Evolutionary conservation across 2,888 invertebrate species (phyloP).

Genomic region (Apantesis nais): DNA sequence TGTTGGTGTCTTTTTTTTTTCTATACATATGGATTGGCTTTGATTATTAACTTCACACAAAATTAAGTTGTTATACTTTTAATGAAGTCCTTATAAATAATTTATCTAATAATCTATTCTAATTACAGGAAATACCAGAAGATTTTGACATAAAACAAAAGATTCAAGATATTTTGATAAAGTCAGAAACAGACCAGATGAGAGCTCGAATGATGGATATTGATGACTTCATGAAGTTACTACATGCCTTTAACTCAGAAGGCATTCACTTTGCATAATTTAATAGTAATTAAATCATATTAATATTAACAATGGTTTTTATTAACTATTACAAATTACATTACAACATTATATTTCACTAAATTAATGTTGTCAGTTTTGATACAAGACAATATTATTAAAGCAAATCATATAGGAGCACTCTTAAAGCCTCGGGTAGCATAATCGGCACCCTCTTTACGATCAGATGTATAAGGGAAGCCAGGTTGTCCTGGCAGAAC

Average conservation of each 20-base stretch:
- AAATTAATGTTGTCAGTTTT: constrained; percentile 15
- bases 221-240: constrained; percentile 96
- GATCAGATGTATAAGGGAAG: constrained; percentile 87
- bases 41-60: too few species aligned
- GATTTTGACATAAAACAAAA: constrained; percentile 94
- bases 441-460: constrained; percentile 87
- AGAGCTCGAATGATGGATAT: constrained; percentile 97
- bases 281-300: constrained; percentile 30
- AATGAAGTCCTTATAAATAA: background rate
- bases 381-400: background rate
- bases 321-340: constrained; percentile 10
- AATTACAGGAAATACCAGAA: constrained; percentile 88
- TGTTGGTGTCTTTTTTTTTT: too few species aligned
- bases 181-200: constrained; percentile 89
- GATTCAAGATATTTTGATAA: constrained; percentile 90
- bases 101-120: background rate
- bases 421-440: constrained; percentile 90
- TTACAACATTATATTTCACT: background rate
- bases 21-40: too few species aligned
- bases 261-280: constrained; percentile 95
- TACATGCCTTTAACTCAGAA: constrained; percentile 95
- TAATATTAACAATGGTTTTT: constrained; percentile 26
- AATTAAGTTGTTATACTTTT: too few species aligned
- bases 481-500: constrained; percentile 89
- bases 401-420: constrained; percentile 54